A percentile compares a stretch with the other conserved stretches of the same genome.
Evolutionary conservation across 2,113 vertebrate genomes (phyloP).

Genomic region (Atrichornis clamosus): DNA sequence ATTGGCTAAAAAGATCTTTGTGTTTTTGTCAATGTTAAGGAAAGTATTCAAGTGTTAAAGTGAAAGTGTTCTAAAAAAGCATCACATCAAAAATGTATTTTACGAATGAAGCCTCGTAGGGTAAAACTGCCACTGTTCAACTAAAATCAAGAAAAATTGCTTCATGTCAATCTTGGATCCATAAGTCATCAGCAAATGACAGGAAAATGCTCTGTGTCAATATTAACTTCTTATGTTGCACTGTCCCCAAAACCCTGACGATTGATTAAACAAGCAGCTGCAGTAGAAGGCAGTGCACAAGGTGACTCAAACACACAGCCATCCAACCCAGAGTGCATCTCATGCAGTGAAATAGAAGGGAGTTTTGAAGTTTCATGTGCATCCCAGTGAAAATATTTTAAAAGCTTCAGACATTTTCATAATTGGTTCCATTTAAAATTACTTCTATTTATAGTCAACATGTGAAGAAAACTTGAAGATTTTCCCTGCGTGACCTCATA

Average conservation of each 20-base stretch:
- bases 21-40: neutral
- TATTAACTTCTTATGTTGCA: neutral
- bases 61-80: neutral
- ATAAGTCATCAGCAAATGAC: neutral
- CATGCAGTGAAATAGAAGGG: neutral
- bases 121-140: neutral
- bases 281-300: neutral
- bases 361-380: neutral
- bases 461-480: neutral
- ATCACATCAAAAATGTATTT: neutral
- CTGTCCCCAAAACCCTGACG: neutral
- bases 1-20: neutral
- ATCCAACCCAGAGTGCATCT: neutral
- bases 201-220: neutral
- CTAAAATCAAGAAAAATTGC: constrained; percentile 12
- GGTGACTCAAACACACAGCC: neutral
- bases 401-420: neutral
- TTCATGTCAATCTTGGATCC: neutral
- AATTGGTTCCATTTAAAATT: neutral
- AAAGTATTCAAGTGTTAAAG: neutral
- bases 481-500: neutral
- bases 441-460: neutral
- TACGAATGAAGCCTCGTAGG: neutral
- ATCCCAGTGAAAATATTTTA: neutral
- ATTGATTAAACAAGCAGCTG: neutral